These are phyloP conservation scores for Prorops nasuta DNA, from an alignment of 1,140 invertebrate genomes.

Conservation along the genomic window DNA sequence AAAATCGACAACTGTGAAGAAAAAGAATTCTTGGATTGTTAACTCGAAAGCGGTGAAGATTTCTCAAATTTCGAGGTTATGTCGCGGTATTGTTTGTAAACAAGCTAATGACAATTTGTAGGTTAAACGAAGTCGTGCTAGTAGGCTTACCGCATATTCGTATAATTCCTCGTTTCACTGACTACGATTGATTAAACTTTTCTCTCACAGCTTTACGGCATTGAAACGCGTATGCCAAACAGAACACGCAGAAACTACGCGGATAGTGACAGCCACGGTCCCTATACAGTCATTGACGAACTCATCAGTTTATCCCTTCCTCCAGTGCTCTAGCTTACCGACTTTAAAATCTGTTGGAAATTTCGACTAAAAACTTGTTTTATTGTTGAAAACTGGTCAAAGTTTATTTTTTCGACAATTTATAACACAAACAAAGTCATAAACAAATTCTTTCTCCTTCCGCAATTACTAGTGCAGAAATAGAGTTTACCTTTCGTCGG, in stretches of 20 bases:
- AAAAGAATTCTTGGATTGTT: background rate
- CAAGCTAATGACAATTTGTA: slow-evolving; percentile 13
- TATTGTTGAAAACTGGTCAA: too few relatives aligned
- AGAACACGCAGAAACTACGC: background rate
- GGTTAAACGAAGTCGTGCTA: background rate
- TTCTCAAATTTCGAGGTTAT: slow-evolving; percentile 18
- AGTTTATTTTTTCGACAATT: too few relatives aligned
- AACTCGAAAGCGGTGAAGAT: background rate
- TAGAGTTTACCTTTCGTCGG: too few relatives aligned
- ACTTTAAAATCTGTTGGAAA: too few relatives aligned
- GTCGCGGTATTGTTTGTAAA: slow-evolving; percentile 32
- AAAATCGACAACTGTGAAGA: slow-evolving; percentile 3
- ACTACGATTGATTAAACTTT: slow-evolving; percentile 2
- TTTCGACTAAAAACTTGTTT: too few relatives aligned
- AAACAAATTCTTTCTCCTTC: too few relatives aligned
- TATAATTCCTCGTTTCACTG: background rate
- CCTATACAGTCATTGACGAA: too few relatives aligned
- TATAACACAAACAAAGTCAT: too few relatives aligned
- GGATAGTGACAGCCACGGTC: too few relatives aligned
- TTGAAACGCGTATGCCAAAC: slow-evolving; percentile 13
- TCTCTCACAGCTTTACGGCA: slow-evolving; percentile 10
- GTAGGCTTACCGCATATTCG: slow-evolving; percentile 27
- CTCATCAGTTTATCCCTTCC: too few relatives aligned
- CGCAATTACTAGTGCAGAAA: too few relatives aligned
- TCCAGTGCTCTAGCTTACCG: too few relatives aligned